Evolutionary conservation across 1,140 invertebrate species (phyloP), one percentile per base, ranked within the genome.

Genomic region (Pentalonia nigronervosa): DNA sequence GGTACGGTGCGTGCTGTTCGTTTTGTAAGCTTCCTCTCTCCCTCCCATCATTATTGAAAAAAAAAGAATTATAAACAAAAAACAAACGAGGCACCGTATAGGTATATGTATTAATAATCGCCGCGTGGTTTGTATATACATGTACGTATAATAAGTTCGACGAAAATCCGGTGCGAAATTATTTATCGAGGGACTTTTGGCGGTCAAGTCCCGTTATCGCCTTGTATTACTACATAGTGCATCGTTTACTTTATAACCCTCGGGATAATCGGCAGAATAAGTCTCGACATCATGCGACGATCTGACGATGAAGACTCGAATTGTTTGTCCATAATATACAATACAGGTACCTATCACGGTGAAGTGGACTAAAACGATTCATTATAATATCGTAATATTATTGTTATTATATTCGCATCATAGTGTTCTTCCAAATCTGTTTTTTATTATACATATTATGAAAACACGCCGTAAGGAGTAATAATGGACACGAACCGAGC

Each of bases 111-210:
- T 89, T 89, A 53, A 89, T 50, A 14, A 50, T 50, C 25, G 45
- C 47, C 7, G 30, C 14, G 20, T 21, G 11, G 45, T 30, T 1
- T 47, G 41, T n/a, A 86, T 25, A 41, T 41, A 41, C 41, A 4
- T 4, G 41, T 41, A 41, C 41, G 41, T 41, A 41, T 41, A 41
- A 41, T 41, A 36, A 20, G 60, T 86, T 86, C 41, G 25, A 41
- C 21, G 23, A 86, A 87, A 87, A 87, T 87, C 84, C 84, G 41
- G 4, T 0, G 84, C 7, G 41, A 11, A 47, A 87, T 87, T 87
- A 47, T 87, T 87, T 87, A 87, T 87, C 41, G 84, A 47, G 84
- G 84, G 45, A 87, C 30, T 84, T 84, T 25, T 41, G 41, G 23
- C 84, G 45, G 81, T 41, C 17, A 36, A 83, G 34, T 83, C 81